Evolutionary conservation across 2,113 vertebrate species (phyloP).

Genomic region (Scomber scombrus): DNA sequence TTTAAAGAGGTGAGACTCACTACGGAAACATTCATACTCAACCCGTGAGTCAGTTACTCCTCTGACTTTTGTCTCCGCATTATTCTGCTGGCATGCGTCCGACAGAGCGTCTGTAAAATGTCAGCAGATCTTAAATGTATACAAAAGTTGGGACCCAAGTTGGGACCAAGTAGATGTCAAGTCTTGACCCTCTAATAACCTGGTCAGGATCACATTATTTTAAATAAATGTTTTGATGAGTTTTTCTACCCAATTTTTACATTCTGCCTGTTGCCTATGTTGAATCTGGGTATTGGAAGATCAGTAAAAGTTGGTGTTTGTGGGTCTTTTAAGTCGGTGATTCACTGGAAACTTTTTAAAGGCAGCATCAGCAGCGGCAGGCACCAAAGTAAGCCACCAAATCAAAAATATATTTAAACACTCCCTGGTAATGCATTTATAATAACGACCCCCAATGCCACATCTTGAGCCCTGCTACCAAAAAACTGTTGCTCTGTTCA

Average conservation of each 20-base stretch:
- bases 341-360: slow-evolving; percentile 16
- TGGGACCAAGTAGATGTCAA: no score
- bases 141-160: no score
- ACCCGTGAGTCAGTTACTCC: slow-evolving; percentile 17
- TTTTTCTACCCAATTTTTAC: no score
- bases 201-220: no score
- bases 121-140: neutral
- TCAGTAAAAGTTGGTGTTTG: neutral
- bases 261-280: no score
- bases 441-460: neutral
- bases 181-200: no score
- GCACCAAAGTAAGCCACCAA: neutral
- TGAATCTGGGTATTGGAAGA: neutral
- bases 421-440: neutral
- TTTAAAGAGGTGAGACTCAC: slow-evolving; percentile 23
- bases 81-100: neutral
- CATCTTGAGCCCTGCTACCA: neutral
- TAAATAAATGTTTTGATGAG: no score
- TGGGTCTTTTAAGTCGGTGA: neutral
- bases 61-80: neutral
- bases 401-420: slow-evolving; percentile 18
- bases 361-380: neutral
- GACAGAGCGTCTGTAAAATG: neutral
- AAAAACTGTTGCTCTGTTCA: neutral
- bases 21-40: neutral